These are phyloP conservation scores for Gorsachius goisagi DNA, from an alignment of 2,113 vertebrate species.

Conservation along the genomic window DNA sequence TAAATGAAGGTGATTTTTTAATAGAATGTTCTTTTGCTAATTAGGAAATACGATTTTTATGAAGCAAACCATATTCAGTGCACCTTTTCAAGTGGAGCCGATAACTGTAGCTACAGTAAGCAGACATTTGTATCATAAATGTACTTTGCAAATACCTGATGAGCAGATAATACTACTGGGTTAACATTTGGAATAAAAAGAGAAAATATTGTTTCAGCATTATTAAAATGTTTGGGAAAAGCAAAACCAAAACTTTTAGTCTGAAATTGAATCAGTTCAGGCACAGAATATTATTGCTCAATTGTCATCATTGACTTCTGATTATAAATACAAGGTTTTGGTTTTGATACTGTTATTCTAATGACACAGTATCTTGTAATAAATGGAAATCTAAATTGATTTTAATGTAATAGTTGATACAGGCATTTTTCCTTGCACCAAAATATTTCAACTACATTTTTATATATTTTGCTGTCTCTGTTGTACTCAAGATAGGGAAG, in stretches of 20 bases:
- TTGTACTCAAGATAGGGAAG: neutral
- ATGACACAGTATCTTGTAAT: neutral
- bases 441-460: neutral
- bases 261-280: neutral
- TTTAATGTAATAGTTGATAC: neutral
- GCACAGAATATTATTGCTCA: neutral
- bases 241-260: neutral
- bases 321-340: neutral
- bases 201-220: neutral
- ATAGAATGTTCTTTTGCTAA: neutral
- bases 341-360: neutral
- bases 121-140: neutral
- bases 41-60: neutral
- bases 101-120: neutral
- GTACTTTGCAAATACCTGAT: neutral
- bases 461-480: neutral
- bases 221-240: neutral
- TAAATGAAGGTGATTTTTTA: constrained; percentile 29
- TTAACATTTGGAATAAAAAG: neutral
- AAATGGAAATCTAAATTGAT: neutral
- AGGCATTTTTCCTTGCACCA: neutral
- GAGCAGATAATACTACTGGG: neutral
- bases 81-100: neutral
- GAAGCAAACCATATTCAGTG: neutral
- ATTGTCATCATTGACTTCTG: neutral